Percentiles rank a stretch among this genome's conserved stretches.
phyloP scores from a whole-genome alignment of 2,888 invertebrate species.

The Synanthedon vespiformis region DNA sequence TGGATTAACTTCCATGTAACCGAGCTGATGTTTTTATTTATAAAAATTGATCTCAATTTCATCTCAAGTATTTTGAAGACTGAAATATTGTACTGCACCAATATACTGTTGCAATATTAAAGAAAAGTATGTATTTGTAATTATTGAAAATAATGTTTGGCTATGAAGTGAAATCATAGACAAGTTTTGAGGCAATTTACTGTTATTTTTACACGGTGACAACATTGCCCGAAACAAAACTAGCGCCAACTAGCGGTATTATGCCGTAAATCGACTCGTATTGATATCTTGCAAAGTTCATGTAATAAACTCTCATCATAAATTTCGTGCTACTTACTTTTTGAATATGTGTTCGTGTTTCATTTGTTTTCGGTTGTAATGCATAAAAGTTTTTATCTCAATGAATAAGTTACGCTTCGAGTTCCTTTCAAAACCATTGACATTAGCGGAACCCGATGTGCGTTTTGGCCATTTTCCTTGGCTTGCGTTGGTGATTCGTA shows the following conservation, averaged over 20 bases:
- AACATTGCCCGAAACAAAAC: no score
- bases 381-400: slow-evolving; percentile 41
- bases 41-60: no score
- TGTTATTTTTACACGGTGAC: no score
- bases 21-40: no score
- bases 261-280: slow-evolving; percentile 39
- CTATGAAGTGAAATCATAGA: no score
- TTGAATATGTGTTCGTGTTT: slow-evolving; percentile 53
- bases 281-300: slow-evolving; percentile 65
- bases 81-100: no score
- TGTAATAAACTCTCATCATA: slow-evolving; percentile 43
- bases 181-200: no score
- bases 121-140: no score
- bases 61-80: no score
- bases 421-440: slow-evolving; percentile 63
- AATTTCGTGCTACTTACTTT: slow-evolving; percentile 53
- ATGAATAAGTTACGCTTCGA: slow-evolving; percentile 55
- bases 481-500: slow-evolving; percentile 71
- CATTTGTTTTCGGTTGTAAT: slow-evolving; percentile 29
- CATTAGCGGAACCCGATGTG: slow-evolving; percentile 67
- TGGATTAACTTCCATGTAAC: no score
- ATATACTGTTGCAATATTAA: no score
- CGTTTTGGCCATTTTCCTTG: slow-evolving; percentile 71
- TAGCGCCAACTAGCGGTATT: slow-evolving; percentile 56
- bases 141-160: no score